phyloP scores from a whole-genome alignment of 2,797 vertebrate species.

The Tauraco hartlaubi region DNA sequence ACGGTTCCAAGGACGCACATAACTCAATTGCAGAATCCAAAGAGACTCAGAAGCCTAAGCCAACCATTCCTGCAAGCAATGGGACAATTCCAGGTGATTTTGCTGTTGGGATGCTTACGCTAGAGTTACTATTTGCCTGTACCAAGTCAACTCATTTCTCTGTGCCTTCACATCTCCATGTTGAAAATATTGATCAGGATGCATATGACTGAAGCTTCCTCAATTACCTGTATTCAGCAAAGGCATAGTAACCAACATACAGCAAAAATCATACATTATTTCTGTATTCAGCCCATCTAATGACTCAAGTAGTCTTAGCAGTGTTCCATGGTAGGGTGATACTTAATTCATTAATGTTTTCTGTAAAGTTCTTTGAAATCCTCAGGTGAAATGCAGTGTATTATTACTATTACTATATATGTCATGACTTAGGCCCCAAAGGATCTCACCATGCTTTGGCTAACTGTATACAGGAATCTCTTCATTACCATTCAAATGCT shows the following conservation, averaged over 20 bases:
- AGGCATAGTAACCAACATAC: background rate
- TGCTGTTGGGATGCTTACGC: background rate
- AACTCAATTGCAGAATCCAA: background rate
- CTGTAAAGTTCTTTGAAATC: background rate
- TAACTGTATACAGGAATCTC: background rate
- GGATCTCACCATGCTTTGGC: background rate
- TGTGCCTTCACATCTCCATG: background rate
- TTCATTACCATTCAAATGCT: constrained; percentile 10
- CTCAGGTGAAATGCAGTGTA: background rate
- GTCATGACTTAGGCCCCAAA: background rate
- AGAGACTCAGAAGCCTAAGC: background rate
- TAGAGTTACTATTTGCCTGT: background rate
- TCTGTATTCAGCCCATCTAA: background rate
- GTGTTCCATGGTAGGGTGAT: background rate
- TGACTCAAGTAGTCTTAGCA: background rate
- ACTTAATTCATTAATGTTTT: background rate
- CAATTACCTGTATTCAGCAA: background rate
- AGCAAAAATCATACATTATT: background rate
- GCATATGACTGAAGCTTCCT: background rate
- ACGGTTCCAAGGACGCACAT: accelerated
- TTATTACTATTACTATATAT: background rate
- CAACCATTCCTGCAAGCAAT: background rate
- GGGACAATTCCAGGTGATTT: background rate
- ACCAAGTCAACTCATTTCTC: background rate
- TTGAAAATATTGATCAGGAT: background rate